A percentile compares a stretch with the other conserved stretches of the same genome.
These are phyloP conservation scores for Selene dorsalis DNA, from an alignment of 2,797 vertebrate genomes.

Conservation along the genomic window DNA sequence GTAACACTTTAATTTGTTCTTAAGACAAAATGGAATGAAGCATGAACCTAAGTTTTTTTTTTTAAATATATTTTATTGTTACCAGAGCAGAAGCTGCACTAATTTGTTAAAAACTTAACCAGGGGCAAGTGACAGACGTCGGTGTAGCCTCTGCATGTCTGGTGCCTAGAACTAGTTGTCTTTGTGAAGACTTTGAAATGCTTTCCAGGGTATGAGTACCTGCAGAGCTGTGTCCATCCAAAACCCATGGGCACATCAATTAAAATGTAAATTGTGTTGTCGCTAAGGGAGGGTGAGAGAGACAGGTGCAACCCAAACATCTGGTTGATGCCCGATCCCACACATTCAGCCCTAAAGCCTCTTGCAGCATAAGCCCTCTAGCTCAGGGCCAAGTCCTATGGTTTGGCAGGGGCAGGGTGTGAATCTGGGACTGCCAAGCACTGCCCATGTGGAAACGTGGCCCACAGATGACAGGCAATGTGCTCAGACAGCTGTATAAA, in stretches of 20 bases:
- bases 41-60: slow-evolving; percentile 30
- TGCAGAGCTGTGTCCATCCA: slow-evolving; percentile 66
- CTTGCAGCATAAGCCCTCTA: slow-evolving; percentile 61
- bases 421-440: slow-evolving; percentile 65
- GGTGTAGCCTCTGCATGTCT: slow-evolving; percentile 59
- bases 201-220: slow-evolving; percentile 57
- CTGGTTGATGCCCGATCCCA: slow-evolving; percentile 72
- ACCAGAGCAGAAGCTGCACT: slow-evolving; percentile 31
- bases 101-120: slow-evolving; percentile 66
- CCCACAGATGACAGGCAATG: slow-evolving; percentile 75
- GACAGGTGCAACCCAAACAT: slow-evolving; percentile 78
- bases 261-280: slow-evolving; percentile 79
- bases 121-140: slow-evolving; percentile 55
- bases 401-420: slow-evolving; percentile 71
- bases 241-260: slow-evolving; percentile 74
- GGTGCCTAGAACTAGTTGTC: slow-evolving; percentile 50
- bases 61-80: slow-evolving; percentile 36
- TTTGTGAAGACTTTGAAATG: slow-evolving; percentile 64
- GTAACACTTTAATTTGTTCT: neutral
- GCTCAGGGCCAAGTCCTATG: slow-evolving; percentile 66
- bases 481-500: slow-evolving; percentile 77
- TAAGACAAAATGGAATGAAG: slow-evolving; percentile 34
- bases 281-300: slow-evolving; percentile 55
- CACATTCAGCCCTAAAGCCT: slow-evolving; percentile 67
- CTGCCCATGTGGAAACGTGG: slow-evolving; percentile 70